Base-by-base conservation (phyloP, 1,140 invertebrate genomes). In the Drosophila pruinosa region DNA sequence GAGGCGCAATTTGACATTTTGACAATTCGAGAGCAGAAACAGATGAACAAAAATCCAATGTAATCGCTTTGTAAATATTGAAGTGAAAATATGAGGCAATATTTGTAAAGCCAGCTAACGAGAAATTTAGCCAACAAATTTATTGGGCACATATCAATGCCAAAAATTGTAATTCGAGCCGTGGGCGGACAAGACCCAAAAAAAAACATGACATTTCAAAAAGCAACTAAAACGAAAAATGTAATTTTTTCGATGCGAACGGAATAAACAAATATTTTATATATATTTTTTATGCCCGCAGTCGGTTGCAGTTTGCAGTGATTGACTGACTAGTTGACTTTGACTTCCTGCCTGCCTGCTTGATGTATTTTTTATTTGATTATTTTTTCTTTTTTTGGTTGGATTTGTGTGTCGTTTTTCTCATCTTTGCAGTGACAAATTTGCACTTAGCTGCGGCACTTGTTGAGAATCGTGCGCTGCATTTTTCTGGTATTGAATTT, bases 401-500 rank as follows among this genome's bases (percentile, higher is more conserved):
- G n/a, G n/a, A n/a, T n/a, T n/a, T n/a, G n/a, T n/a, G n/a, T n/a
- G n/a, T n/a, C n/a, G n/a, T n/a, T n/a, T 21, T 45, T 14, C 24
- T 24, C 10, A 50, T 39, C 21, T 36, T 19, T 53, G 47, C 65
- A 63, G 54, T 85, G 80, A 85, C 80, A 73, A 85, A 83, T 83
- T 79, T 73, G 78, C 73, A 81, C 78, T 82, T 81, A 82, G 59
- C 19, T 54, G 43, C 26, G 43, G 75, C 81, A 86, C 81, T 85
- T 81, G 81, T 65, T 81, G 81, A 86, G 77, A 86, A 75, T 77
- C 73, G 81, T 85, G 81, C 52, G 70, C 73, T 74, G 81, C 77
- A 86, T 85, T 86, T 85, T 48, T 68, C 59, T 45, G 78, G 78
- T 75, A 81, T 88, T 86, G 70, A 72, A 75, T 81, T 86, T 81